Base-by-base conservation (phyloP, 2,797 vertebrate genomes). In the Trichosurus vulpecula region DNA sequence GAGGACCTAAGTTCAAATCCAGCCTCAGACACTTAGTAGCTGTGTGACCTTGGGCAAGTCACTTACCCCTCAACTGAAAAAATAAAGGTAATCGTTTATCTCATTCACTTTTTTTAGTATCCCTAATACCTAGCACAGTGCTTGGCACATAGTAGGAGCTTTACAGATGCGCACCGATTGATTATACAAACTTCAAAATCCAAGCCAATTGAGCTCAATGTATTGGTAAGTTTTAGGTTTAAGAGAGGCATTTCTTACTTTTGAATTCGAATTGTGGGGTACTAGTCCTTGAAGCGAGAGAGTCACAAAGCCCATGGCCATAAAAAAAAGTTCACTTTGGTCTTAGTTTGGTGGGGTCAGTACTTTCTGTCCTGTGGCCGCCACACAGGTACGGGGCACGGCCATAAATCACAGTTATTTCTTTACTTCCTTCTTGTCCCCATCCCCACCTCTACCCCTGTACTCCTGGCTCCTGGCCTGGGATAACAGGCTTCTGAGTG, bases 371-470 rank as follows among this genome's bases (percentile, higher is more conserved):
- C 96, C 96, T 94, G 96, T 96, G 96, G 97, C 35, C 31, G 95
- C 95, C 54, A 93, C 92, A 90, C 90, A 30, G 56, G 14, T 94
- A 47, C 92, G 91, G 54, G 92, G 91, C 90, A 74, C 22, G 81
- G 91, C 58, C 95, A 96, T 98, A 74, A 97, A 95, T 97, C 96
- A 96, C 93, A 54, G 90, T 91, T 90, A 2, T 87, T 90, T 97
- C 96, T 96, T 92, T 54, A 91, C 89, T 91, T 91, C 35, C 52
- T 95, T 97, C 13, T 25, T 87, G 93, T 97, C 97, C 96, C 96
- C 97, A 95, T 97, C 93, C 57, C 97, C 97, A 97, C 61, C 94
- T 98, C 96, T 97, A 93, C 91, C 16, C 90, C 92, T 93, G 81
- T 66, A 93, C 90, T 66, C 54, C 47, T 54, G 94, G 96, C 41